Base-by-base conservation (phyloP, 2,113 vertebrate species). In the Aptenodytes forsteri region DNA sequence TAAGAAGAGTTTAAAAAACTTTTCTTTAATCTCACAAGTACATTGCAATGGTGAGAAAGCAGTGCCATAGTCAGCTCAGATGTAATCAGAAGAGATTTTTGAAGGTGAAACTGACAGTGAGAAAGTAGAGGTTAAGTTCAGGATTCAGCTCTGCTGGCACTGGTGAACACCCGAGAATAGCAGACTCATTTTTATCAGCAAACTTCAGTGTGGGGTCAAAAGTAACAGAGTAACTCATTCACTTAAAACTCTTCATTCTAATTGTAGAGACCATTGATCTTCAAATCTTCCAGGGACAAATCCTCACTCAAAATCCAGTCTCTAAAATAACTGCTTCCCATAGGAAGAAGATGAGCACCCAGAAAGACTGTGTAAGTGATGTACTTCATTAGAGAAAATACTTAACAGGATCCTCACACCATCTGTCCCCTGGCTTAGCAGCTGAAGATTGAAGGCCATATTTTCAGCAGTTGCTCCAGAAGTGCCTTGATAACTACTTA, bases 171-270 rank as follows among this genome's bases (percentile, higher is more conserved):
- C 40, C 6, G 1, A 69, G 49, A 87, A 73, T 26, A 92, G 47
- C 90, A 85, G 89, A 93, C 27, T 19, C 71, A 69, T 96, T 96
- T 98, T 94, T 90, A 77, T 50, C 42, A 64, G 27, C 22, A 77
- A 83, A 77, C 15, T 52, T 75, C 91, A 95, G 66, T 55, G 23
- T 86, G 54, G 82, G 84, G 90, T 97, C 95, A 92, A 96, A 91
- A 90, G 85, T 88, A 97, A 87, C 58, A 90, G 90, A 96, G 80
- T 77, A 93, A 96, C 93, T 96, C 66, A 90, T 96, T 97, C 93
- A 95, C 83, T 95, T 97, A 96, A 92, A 93, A 71, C 29, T 78
- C 71, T 54, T 97, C 59, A 93, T 97, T 96, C 87, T 86, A 81
- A 78, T 85, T 92, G 71, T 86, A 87, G 78, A 96, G 90, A 96